phyloP scores from a whole-genome alignment of 2,113 vertebrate genomes.

The western clawed frog (Xenopus tropicalis) region DNA sequence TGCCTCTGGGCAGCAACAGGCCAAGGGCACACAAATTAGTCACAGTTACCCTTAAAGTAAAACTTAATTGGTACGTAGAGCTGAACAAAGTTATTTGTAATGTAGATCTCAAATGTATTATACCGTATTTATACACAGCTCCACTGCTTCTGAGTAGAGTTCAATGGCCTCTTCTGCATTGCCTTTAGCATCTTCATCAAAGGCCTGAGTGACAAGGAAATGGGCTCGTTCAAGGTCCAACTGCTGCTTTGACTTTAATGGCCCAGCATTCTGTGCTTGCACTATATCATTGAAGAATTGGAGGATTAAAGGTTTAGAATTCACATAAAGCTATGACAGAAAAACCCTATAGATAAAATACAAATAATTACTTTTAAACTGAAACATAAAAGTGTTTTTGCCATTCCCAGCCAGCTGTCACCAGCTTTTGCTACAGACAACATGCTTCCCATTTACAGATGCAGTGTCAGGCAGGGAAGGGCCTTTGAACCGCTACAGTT shows the following conservation, averaged over 20 bases:
- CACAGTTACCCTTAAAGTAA: too few relatives aligned
- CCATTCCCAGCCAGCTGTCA: too few relatives aligned
- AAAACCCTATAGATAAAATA: neutral
- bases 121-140: conserved; percentile 93
- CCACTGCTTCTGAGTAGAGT: conserved; percentile 92
- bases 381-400: too few relatives aligned
- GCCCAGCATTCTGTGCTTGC: conserved; percentile 83
- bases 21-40: too few relatives aligned
- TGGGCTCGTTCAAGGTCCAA: conserved; percentile 90
- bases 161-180: conserved; percentile 90
- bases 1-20: too few relatives aligned
- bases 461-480: too few relatives aligned
- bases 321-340: neutral
- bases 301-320: neutral
- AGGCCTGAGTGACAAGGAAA: conserved; percentile 96
- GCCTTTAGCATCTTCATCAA: conserved; percentile 92
- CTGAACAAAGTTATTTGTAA: too few relatives aligned
- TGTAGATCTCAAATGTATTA: conserved; percentile 47
- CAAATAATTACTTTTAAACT: neutral
- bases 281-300: conserved; percentile 58
- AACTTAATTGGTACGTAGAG: too few relatives aligned
- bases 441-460: too few relatives aligned
- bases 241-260: conserved; percentile 90
- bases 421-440: too few relatives aligned
- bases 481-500: too few relatives aligned